Conservation (phyloP, 2,888 invertebrate genomes). For the Polietes domitor region DNA sequence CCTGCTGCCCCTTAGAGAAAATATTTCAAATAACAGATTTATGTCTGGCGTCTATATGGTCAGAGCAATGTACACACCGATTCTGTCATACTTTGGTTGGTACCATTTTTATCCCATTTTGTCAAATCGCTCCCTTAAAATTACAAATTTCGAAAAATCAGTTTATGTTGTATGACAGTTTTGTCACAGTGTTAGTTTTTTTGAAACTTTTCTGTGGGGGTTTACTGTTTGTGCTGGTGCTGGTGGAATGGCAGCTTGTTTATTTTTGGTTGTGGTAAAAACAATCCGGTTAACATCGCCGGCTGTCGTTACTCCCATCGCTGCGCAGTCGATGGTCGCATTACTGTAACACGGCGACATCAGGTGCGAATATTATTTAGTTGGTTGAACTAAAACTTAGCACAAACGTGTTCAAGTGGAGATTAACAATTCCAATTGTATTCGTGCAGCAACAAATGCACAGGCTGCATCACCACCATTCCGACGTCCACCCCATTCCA, state of each 20-base stretch:
- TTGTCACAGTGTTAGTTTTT: background rate
- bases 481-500: background rate
- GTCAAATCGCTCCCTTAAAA: no score
- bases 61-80: no score
- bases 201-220: background rate
- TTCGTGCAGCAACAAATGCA: constrained; percentile 31
- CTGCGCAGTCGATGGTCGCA: constrained; percentile 16
- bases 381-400: constrained; percentile 50
- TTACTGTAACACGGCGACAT: constrained; percentile 38
- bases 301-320: background rate
- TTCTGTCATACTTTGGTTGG: no score
- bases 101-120: no score
- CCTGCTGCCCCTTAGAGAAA: no score
- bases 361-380: constrained; percentile 56
- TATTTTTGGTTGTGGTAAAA: background rate
- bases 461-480: background rate
- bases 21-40: no score
- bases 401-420: constrained; percentile 58
- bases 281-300: background rate
- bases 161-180: no score
- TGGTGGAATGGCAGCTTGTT: background rate
- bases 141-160: no score
- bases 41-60: no score
- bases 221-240: background rate
- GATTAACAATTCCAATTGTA: constrained; percentile 48